Percentiles rank a stretch among this genome's conserved stretches.
Evolutionary conservation across 1,140 invertebrate species (phyloP).

Genomic region (Asobara japonica): DNA sequence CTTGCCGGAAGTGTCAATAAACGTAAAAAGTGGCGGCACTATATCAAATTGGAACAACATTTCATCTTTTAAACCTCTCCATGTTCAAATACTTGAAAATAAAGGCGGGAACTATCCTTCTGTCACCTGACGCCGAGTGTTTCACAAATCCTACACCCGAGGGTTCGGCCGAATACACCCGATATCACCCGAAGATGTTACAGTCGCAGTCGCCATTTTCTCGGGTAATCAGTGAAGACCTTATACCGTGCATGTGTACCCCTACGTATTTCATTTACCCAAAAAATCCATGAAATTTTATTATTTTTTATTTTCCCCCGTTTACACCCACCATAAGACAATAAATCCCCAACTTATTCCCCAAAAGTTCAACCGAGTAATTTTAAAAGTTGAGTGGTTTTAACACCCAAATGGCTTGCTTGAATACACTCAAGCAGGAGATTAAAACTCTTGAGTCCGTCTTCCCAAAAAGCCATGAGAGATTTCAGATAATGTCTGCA

Average conservation of each 20-base stretch:
- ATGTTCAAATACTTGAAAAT: too few relatives aligned
- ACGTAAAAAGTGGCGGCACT: too few relatives aligned
- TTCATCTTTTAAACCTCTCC: too few relatives aligned
- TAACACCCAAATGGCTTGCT: slow-evolving; percentile 88
- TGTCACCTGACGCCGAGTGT: too few relatives aligned
- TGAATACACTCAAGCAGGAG: slow-evolving; percentile 97
- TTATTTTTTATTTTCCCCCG: slow-evolving; percentile 1
- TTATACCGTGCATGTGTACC: slow-evolving; percentile 27
- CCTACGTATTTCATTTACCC: slow-evolving; percentile 15
- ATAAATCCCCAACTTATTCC: background rate
- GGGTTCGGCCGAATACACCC: too few relatives aligned
- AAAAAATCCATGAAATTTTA: slow-evolving; percentile 5
- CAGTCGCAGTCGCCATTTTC: slow-evolving; percentile 39
- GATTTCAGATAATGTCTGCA: slow-evolving; percentile 96
- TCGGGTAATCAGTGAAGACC: slow-evolving; percentile 29
- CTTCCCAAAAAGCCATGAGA: slow-evolving; percentile 95
- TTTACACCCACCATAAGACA: background rate
- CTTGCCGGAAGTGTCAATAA: too few relatives aligned
- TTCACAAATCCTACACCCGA: too few relatives aligned
- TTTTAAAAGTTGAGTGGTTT: slow-evolving; percentile 34
- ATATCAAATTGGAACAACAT: too few relatives aligned
- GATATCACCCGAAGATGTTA: slow-evolving; percentile 11
- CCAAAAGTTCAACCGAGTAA: slow-evolving; percentile 5
- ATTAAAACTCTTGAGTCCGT: slow-evolving; percentile 95
- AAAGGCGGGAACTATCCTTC: too few relatives aligned